Evolutionary conservation across 2,888 invertebrate genomes (phyloP), one percentile per base, ranked within the genome.

Genomic region (Cyrtodaria siliqua): DNA sequence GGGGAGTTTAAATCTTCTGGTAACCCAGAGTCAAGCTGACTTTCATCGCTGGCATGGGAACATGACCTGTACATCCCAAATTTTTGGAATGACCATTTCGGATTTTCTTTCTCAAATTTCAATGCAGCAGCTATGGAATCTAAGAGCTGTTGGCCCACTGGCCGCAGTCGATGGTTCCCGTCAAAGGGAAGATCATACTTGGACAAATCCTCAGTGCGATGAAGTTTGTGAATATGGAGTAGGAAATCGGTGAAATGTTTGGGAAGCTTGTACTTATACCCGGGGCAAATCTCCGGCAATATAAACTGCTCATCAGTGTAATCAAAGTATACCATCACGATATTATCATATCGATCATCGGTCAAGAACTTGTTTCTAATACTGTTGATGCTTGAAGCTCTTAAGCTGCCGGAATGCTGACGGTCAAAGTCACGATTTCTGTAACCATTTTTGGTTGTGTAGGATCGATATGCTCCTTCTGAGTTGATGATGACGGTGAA

Each of bases 161-260:
- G 75, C 33, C 69, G 44, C 3, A 49, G 50, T 38, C 47, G 42
- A 55, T 69, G 69, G 27, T 68, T 64, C 2, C 79, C 79, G 40
- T 76, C 79, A 18, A 79, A 62, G 0, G 79, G 79, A 16, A 79
- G 53, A 24, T 79, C 75, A 59, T 75, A 79, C 9, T 53, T 44
- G 2, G 64, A 56, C 23, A 79, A 50, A n/a, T 79, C 64, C 33
- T 79, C 75, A 1, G 79, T 69, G 16, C 79, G 53, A 20, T 64
- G 57, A n/a, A 82, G n/a, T 38, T 74, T 62, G 44, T 82, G 82
- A 47, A 79, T 64, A 55, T 79, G 79, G 18, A 79, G 56, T 9
- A 82, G 67, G 26, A 82, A 79, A 33, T 82, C 79, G 6, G 70
- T 62, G 29, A 82, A 82, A 66, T 82, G 63, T 55, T 82, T 82